phyloP scores from a whole-genome alignment of 2,888 invertebrate species.

The Synergus laeviventris region DNA sequence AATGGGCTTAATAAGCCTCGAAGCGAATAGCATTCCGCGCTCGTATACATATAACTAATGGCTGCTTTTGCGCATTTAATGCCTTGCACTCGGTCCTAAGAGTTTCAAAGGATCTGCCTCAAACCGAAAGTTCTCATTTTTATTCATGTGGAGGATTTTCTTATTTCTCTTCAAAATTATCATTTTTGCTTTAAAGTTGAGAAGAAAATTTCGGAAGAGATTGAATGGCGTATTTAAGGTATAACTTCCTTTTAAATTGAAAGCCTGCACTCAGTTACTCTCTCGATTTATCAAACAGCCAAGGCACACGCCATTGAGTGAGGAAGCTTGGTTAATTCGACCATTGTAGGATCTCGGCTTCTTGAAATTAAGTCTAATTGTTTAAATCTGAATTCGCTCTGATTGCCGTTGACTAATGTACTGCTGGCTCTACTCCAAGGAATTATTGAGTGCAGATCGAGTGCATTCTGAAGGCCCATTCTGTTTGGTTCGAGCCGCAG shows the following conservation, averaged over 20 bases:
- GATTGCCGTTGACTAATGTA: constrained; percentile 70
- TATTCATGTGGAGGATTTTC: background rate
- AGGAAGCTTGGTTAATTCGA: constrained; percentile 42
- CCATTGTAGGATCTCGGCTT: constrained; percentile 57
- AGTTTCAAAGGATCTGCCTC: background rate
- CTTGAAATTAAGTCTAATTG: constrained; percentile 68
- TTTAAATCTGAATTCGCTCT: constrained; percentile 67
- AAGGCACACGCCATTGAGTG: background rate
- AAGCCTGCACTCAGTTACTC: background rate
- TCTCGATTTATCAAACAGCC: constrained; percentile 16
- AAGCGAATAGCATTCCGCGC: constrained; percentile 63
- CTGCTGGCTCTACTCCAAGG: constrained; percentile 38
- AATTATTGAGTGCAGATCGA: background rate
- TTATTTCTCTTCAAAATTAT: background rate
- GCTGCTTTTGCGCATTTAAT: constrained; percentile 61
- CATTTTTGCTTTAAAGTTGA: background rate
- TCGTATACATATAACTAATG: constrained; percentile 63
- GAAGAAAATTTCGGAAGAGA: background rate
- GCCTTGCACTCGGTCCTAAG: background rate
- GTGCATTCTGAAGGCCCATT: background rate
- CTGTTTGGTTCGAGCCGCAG: background rate
- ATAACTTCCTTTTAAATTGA: background rate
- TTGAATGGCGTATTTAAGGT: background rate
- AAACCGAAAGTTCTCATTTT: background rate
- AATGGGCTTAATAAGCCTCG: constrained; percentile 67